These are phyloP conservation scores for Psittacula echo DNA, from an alignment of 2,797 vertebrate genomes.

Conservation along the genomic window DNA sequence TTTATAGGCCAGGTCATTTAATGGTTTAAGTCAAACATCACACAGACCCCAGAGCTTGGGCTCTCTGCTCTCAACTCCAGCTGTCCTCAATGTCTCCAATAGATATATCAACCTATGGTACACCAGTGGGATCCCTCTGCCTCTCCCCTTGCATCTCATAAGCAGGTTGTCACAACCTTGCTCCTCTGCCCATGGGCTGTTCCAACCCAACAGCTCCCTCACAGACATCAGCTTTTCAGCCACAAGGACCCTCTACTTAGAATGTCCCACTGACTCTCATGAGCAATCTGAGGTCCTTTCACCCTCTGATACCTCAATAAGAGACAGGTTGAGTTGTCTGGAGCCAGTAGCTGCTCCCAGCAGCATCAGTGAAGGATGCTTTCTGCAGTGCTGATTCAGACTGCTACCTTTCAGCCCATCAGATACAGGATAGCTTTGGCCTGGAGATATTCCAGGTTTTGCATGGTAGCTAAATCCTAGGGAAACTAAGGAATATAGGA, in stretches of 20 bases:
- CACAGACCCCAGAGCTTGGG: not conserved
- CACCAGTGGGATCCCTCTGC: not conserved
- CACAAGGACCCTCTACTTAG: not conserved
- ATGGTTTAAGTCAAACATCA: no score
- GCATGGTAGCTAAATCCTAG: not conserved
- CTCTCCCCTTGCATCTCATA: not conserved
- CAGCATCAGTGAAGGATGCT: not conserved
- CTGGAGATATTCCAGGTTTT: not conserved
- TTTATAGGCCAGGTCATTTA: not conserved
- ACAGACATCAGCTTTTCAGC: not conserved
- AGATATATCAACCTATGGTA: rapidly evolving
- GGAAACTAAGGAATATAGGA: not conserved
- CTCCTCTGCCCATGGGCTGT: not conserved
- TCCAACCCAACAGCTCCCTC: not conserved
- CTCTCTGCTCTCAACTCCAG: not conserved
- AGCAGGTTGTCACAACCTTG: not conserved
- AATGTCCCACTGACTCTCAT: no score
- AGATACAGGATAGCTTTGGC: not conserved
- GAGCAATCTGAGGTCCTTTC: not conserved
- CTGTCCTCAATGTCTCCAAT: rapidly evolving
- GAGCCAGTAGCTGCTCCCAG: not conserved
- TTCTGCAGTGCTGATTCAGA: not conserved
- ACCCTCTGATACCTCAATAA: rapidly evolving
- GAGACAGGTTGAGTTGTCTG: not conserved
- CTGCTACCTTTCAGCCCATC: not conserved